Conservation (phyloP, 1,140 invertebrate species). For the Trachymyrmex septentrionalis region DNA sequence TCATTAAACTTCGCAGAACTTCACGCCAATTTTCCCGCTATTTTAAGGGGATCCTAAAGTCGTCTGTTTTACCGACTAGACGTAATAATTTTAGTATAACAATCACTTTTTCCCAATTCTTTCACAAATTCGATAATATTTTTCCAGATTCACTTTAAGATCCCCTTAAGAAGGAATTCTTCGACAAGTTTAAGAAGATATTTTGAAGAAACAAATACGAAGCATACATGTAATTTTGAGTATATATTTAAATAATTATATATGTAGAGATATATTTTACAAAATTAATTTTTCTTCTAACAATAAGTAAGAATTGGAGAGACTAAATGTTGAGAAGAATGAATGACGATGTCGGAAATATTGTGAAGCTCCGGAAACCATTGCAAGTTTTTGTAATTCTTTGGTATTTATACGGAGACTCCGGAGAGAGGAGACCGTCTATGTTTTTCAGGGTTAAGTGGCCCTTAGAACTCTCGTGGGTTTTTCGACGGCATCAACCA, state of each 20-base stretch:
- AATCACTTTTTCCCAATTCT: too few species aligned
- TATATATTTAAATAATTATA: not conserved
- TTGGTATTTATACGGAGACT: not conserved
- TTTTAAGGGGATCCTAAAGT: not conserved
- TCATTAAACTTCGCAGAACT: conserved; percentile 5
- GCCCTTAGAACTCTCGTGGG: conserved; percentile 1
- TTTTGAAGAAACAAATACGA: not conserved
- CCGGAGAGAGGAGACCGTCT: not conserved
- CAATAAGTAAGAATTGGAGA: not conserved
- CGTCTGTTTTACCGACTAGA: too few species aligned
- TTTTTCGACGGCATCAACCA: conserved; percentile 49
- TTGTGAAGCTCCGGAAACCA: not conserved
- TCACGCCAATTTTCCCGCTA: not conserved
- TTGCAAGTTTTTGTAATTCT: not conserved
- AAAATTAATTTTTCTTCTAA: not conserved
- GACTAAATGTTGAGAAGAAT: not conserved
- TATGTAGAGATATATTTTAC: not conserved
- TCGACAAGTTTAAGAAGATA: not conserved
- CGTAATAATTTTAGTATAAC: too few species aligned
- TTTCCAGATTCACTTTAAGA: too few species aligned
- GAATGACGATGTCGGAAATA: not conserved
- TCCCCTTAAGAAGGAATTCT: too few species aligned
- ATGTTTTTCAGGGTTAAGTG: conserved; percentile 32
- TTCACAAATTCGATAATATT: too few species aligned
- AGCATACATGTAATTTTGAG: not conserved